Percentiles rank a stretch among this genome's conserved stretches.
phyloP scores from a whole-genome alignment of 2,113 vertebrate species.

The Australoheros scitulus region DNA sequence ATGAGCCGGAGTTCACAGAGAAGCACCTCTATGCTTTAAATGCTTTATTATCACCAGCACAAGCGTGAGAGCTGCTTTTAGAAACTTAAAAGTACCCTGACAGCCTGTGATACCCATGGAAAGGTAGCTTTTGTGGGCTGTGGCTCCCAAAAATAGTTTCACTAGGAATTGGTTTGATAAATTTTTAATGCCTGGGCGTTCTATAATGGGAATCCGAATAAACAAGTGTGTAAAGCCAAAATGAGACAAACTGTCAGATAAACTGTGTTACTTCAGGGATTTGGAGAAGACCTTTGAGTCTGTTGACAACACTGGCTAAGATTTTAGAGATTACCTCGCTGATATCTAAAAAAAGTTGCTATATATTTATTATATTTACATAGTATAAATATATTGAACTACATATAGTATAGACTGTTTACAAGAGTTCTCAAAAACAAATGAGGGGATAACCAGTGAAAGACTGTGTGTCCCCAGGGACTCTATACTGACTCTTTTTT shows the following conservation, averaged over 20 bases:
- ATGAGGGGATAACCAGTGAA: background rate
- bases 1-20: conserved; percentile 55
- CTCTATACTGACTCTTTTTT: too few relatives aligned
- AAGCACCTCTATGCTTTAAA: conserved; percentile 53
- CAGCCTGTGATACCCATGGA: conserved; percentile 34
- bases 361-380: background rate
- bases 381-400: background rate
- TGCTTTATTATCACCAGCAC: conserved; percentile 45
- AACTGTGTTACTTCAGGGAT: background rate
- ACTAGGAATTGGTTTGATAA: conserved; percentile 26
- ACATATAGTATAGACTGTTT: background rate
- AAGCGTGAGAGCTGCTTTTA: conserved; percentile 62
- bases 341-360: background rate
- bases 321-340: background rate
- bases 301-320: background rate
- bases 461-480: too few relatives aligned
- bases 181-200: conserved; percentile 38
- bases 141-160: conserved; percentile 48
- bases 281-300: background rate
- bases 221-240: conserved; percentile 11
- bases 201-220: conserved; percentile 22
- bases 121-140: conserved; percentile 46
- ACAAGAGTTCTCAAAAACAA: background rate
- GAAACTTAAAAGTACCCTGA: conserved; percentile 46
- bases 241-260: background rate